These are phyloP conservation scores for Philonicus albiceps DNA, from an alignment of 2,888 invertebrate species.

Conservation along the genomic window DNA sequence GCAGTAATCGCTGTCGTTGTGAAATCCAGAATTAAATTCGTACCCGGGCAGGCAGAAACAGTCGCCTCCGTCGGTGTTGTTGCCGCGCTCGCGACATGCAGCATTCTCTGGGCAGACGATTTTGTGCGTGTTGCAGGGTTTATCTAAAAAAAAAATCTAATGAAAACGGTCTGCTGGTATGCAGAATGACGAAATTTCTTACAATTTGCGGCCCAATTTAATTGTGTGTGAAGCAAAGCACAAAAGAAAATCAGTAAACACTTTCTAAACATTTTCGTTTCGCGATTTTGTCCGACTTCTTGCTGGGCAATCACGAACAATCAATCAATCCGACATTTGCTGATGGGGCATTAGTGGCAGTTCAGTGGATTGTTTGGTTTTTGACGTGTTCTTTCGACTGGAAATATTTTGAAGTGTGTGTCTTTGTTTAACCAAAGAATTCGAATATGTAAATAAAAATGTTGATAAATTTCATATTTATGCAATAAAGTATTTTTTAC, in stretches of 20 bases:
- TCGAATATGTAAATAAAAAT: neutral
- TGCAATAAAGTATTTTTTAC: neutral
- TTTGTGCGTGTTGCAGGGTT: conserved; percentile 17
- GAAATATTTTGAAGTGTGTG: neutral
- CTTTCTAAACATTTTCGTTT: neutral
- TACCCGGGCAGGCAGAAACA: conserved; percentile 35
- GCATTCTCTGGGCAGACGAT: conserved; percentile 3
- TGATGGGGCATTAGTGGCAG: neutral
- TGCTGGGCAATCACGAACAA: neutral
- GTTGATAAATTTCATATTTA: neutral
- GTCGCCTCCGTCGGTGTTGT: neutral
- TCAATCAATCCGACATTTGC: conserved; percentile 28
- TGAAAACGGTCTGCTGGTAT: neutral
- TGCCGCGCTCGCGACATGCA: neutral
- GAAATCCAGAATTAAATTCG: conserved; percentile 39
- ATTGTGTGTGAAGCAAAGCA: neutral
- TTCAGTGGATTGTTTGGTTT: neutral
- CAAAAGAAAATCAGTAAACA: neutral
- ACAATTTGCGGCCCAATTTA: neutral
- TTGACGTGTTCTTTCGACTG: neutral
- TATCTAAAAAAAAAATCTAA: conserved; percentile 9
- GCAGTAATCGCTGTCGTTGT: conserved; percentile 45
- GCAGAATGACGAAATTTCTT: neutral
- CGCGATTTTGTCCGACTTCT: neutral
- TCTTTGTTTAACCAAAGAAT: neutral